These are phyloP conservation scores for Polyommatus icarus DNA, from an alignment of 2,888 invertebrate species.

Conservation along the genomic window DNA sequence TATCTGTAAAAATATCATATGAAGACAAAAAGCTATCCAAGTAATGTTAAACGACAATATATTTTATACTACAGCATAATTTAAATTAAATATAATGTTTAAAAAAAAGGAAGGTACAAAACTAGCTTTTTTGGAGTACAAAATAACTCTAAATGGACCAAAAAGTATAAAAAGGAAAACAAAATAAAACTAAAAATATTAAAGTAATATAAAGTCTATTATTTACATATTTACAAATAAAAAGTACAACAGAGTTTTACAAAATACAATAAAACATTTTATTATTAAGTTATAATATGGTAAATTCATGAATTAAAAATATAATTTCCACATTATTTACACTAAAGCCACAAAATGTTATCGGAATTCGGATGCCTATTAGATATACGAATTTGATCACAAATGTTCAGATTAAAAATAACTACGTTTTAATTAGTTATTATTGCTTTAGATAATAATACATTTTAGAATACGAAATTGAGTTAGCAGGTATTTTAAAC, in stretches of 20 bases:
- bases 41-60: not conserved
- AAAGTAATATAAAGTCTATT: conserved; percentile 29
- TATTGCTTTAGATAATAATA: not conserved
- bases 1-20: too few relatives aligned
- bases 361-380: not conserved
- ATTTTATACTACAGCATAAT: not conserved
- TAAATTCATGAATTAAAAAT: conserved; percentile 6
- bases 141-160: not conserved
- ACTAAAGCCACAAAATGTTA: not conserved
- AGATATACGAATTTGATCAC: not conserved
- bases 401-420: not conserved
- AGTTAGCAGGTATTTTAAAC: not conserved
- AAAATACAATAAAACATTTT: conserved; percentile 2
- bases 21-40: not conserved
- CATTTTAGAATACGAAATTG: not conserved
- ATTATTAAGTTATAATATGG: not conserved
- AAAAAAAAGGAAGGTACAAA: not conserved
- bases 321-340: not conserved
- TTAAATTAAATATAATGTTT: not conserved
- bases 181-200: conserved; percentile 17
- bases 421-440: conserved; percentile 1
- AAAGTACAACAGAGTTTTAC: conserved; percentile 16
- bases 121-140: not conserved
- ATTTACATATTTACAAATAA: conserved; percentile 26
- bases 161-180: not conserved